Percentiles rank a stretch among this genome's conserved stretches.
Evolutionary conservation across 2,797 vertebrate species (phyloP).

Genomic region (Alcedo atthis): DNA sequence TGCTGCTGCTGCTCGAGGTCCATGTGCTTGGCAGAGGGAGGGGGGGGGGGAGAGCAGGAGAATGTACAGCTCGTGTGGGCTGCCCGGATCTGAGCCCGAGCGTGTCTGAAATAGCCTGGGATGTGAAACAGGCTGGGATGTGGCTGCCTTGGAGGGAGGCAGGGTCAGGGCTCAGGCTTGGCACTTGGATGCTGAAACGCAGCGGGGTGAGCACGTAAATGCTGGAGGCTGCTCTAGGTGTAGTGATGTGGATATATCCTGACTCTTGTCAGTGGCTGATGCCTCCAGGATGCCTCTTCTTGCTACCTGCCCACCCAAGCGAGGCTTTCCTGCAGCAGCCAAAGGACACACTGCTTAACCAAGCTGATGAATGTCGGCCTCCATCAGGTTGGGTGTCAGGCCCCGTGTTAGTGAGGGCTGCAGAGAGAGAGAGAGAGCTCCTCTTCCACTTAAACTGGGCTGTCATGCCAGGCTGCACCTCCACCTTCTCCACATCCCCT

Average conservation of each 20-base stretch:
- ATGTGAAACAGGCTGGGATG: not conserved
- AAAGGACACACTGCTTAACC: not conserved
- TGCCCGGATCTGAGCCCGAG: not conserved
- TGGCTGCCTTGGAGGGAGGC: not conserved
- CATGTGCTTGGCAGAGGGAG: fast-evolving
- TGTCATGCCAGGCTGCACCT: not conserved
- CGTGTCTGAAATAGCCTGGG: not conserved
- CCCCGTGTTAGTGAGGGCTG: fast-evolving
- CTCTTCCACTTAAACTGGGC: not conserved
- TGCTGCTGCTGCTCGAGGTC: slow-evolving; percentile 19
- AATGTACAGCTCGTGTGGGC: fast-evolving
- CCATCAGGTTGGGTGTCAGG: not conserved
- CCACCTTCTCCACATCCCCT: not conserved
- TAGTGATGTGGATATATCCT: not conserved
- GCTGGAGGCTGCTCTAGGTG: not conserved
- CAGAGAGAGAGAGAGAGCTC: not conserved
- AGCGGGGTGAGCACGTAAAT: not conserved
- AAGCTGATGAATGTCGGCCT: not conserved
- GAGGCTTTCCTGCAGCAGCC: not conserved
- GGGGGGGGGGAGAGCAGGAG: not conserved
- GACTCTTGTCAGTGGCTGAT: not conserved
- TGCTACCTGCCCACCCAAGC: not conserved
- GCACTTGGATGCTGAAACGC: not conserved
- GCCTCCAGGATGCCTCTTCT: not conserved
- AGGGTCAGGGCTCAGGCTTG: not conserved